These are phyloP conservation scores for Scelioninae gen. 2 DNA, from an alignment of 2,888 invertebrate species.

Conservation along the genomic window DNA sequence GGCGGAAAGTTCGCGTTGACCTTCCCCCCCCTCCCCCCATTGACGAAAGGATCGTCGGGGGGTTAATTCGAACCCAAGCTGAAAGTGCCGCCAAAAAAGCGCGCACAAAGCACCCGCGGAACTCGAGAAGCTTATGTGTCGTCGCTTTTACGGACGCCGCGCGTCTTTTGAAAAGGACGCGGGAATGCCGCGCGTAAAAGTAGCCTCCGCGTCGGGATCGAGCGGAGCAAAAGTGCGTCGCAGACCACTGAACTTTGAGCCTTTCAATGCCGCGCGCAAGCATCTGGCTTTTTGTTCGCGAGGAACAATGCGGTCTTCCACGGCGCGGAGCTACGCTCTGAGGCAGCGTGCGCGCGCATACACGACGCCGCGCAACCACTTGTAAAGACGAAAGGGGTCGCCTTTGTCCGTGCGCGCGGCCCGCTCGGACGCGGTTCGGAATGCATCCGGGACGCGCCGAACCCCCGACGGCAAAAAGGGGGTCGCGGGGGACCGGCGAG, in stretches of 20 bases:
- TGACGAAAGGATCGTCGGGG: conserved; percentile 8
- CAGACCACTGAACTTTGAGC: conserved; percentile 44
- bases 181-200: conserved; percentile 23
- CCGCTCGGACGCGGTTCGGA: no score
- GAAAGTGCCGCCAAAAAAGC: conserved; percentile 22
- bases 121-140: conserved; percentile 13
- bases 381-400: conserved; percentile 4
- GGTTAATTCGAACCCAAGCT: conserved; percentile 10
- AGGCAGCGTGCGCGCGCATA: not conserved
- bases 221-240: conserved; percentile 21
- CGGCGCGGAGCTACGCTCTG: not conserved
- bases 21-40: no score
- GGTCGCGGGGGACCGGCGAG: no score
- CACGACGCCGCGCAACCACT: conserved; percentile 7
- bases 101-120: conserved; percentile 18
- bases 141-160: conserved; percentile 17
- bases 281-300: conserved; percentile 35
- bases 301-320: conserved; percentile 30
- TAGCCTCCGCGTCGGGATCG: conserved; percentile 8
- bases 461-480: no score
- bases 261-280: conserved; percentile 36
- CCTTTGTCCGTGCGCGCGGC: conserved; percentile 13
- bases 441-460: no score
- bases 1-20: conserved; percentile 9
- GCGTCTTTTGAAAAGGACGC: conserved; percentile 16